Percentiles rank a stretch among this genome's conserved stretches.
Evolutionary conservation across 2,797 vertebrate genomes (phyloP).

Genomic region (Lophius americanus): DNA sequence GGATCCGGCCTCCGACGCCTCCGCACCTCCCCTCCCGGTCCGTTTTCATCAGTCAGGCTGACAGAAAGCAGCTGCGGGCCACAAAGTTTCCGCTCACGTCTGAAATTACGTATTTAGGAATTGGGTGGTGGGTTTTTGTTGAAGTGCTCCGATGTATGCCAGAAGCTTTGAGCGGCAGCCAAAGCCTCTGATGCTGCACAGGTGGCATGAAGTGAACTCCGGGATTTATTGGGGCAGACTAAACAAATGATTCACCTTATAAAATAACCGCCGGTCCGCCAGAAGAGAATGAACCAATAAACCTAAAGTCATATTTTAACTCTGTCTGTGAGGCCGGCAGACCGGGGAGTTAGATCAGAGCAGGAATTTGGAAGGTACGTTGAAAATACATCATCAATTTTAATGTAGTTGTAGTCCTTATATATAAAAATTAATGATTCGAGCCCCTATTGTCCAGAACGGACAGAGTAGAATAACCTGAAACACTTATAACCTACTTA

Average conservation of each 20-base stretch:
- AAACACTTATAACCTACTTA: too few relatives aligned
- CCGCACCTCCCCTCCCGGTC: conserved; percentile 3
- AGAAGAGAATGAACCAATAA: conserved; percentile 1
- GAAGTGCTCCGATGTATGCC: neutral
- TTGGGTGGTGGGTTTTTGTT: conserved; percentile 1
- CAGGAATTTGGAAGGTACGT: too few relatives aligned
- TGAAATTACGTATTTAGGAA: conserved; percentile 13
- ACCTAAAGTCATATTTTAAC: neutral
- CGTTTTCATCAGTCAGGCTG: conserved; percentile 20
- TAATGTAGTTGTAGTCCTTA: too few relatives aligned
- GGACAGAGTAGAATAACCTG: too few relatives aligned
- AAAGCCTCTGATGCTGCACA: conserved; percentile 14
- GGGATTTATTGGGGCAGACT: conserved; percentile 9
- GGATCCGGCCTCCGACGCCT: conserved; percentile 1
- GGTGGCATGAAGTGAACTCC: conserved; percentile 12
- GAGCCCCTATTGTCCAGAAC: too few relatives aligned
- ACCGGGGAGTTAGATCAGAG: too few relatives aligned
- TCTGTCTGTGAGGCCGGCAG: neutral
- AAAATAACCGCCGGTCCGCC: neutral
- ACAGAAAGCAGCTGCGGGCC: conserved; percentile 40
- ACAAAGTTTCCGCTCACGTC: conserved; percentile 16
- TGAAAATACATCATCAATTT: too few relatives aligned
- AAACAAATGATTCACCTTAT: conserved; percentile 9
- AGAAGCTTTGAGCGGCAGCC: conserved; percentile 15
- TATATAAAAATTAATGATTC: too few relatives aligned